Base-by-base conservation (phyloP, 2,888 invertebrate genomes). In the Suillia variegata region DNA sequence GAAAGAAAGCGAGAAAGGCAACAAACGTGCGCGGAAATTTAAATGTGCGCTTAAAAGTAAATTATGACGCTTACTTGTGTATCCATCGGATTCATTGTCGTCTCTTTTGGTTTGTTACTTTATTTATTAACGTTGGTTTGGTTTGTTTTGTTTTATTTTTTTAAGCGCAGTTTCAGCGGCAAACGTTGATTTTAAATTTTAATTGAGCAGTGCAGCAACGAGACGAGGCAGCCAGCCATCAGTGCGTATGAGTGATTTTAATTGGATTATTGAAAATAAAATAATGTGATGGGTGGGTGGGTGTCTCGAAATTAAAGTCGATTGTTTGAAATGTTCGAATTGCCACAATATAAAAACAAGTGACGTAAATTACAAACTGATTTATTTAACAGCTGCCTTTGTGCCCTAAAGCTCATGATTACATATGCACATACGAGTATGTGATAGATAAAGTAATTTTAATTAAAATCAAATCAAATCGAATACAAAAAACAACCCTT, bases 21-120 rank as follows among this genome's bases (percentile, higher is more conserved):
- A 21, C 31, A 15, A 33, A 58, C 58, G 58, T 58, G 58, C 24
- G 48, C 34, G 49, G 58, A 58, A 58, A 58, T 54, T 54, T 38
- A 47, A 58, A 49, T 49, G 13, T 12, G 12, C 6, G 18, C 20
- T 42, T 17, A 52, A 47, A 47, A 20, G 34, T 22, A 48, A 54
- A 54, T 58, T 58, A 53, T 54, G 38, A 24, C 48, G 26, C 48
- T 22, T 34, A 33, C 48, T 47, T 22, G 24, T 47, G 51, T 34
- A n/a, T n/a, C 6, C 26, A 53, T 54, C 38, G 47, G 20, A 34
- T 31, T 22, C 20, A 20, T 51, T 58, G 33, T 31, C 18, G 21
- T 52, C 31, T 8, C 10, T 38, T n/a, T 8, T 38, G 38, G 38
- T 13, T 38, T 8, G 13, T 38, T 8, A 4, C 38, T 15, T 50